phyloP scores from a whole-genome alignment of 2,797 vertebrate species.

The Buphagus erythrorhynchus region DNA sequence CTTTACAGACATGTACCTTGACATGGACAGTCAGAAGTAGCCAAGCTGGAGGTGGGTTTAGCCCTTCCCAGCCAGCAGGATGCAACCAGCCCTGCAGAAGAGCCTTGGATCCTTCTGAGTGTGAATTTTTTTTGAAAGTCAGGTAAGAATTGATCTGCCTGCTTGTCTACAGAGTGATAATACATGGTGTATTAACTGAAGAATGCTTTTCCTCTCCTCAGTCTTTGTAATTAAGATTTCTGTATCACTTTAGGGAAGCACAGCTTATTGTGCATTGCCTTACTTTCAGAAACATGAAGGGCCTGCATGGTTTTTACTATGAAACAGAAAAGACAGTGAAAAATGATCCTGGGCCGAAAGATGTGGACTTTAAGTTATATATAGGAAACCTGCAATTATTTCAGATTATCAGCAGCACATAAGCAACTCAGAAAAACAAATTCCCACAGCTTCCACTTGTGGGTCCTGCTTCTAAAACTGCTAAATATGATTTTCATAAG shows the following conservation, averaged over 20 bases:
- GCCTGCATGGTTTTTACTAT: neutral
- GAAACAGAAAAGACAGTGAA: neutral
- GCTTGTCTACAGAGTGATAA: neutral
- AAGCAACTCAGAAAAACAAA: neutral
- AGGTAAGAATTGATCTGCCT: neutral
- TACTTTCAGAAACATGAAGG: neutral
- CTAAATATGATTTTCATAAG: neutral
- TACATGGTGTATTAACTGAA: neutral
- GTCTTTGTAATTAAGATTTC: conserved; percentile 3
- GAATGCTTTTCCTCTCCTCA: neutral
- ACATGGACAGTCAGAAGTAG: accelerated
- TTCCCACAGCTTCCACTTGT: neutral
- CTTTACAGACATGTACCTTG: neutral
- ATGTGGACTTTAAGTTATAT: neutral
- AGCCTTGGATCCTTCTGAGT: neutral
- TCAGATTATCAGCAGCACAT: neutral
- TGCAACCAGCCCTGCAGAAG: accelerated
- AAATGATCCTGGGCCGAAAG: neutral
- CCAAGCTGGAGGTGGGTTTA: neutral
- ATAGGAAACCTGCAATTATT: neutral
- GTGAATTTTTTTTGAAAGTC: neutral
- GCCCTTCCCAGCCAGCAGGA: neutral
- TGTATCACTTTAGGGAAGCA: neutral
- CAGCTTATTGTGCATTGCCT: neutral
- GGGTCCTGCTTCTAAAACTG: neutral